These are phyloP conservation scores for Rapana venosa DNA, from an alignment of 2,888 invertebrate genomes.

Conservation along the genomic window DNA sequence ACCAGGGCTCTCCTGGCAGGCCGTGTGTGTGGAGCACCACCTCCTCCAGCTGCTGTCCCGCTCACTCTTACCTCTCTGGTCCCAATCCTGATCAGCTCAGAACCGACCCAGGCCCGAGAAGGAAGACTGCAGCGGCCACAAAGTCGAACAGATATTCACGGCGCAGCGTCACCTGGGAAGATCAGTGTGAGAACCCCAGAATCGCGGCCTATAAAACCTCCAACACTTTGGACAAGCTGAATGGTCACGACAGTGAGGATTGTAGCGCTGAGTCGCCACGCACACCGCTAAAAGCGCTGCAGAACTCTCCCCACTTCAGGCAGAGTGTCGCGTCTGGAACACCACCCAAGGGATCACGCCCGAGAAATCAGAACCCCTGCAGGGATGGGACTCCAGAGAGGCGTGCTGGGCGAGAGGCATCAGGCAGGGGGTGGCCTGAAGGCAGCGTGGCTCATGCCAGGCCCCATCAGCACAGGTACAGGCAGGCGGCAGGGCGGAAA, in stretches of 20 bases:
- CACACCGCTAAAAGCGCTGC: conserved; percentile 59
- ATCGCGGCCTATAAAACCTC: neutral
- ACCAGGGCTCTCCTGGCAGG: neutral
- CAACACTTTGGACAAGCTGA: neutral
- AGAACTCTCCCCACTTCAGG: conserved; percentile 60
- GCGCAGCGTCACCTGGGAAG: neutral
- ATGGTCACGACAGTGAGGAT: neutral
- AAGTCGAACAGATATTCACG: too few species aligned
- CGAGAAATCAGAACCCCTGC: neutral
- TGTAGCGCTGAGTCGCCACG: conserved; percentile 23
- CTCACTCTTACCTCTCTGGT: neutral
- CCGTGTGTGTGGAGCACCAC: neutral
- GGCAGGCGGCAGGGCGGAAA: neutral
- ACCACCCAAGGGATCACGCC: neutral
- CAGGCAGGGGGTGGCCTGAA: neutral
- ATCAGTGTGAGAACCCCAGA: neutral
- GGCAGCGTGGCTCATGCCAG: neutral
- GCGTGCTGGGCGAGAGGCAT: neutral
- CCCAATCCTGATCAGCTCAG: neutral
- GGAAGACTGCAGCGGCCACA: too few species aligned
- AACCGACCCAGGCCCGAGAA: neutral
- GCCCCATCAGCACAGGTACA: neutral
- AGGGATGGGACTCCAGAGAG: neutral
- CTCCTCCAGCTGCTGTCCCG: neutral
- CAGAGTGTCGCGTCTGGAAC: neutral